Evolutionary conservation across 2,113 vertebrate genomes (phyloP).

Genomic region (Myotis brandtii): DNA sequence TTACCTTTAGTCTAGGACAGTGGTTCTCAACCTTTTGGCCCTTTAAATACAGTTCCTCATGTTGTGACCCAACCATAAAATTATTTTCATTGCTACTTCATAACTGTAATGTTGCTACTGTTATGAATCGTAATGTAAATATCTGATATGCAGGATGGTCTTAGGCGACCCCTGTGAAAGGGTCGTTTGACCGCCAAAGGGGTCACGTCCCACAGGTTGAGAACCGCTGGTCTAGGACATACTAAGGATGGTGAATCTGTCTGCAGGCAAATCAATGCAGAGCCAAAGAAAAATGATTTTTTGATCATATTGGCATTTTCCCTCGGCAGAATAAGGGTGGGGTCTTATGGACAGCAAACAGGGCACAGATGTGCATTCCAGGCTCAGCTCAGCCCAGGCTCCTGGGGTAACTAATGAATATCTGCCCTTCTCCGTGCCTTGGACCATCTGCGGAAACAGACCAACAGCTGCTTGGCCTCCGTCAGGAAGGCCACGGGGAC

Average conservation of each 20-base stretch:
- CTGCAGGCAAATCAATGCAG: not conserved
- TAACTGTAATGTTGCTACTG: no score
- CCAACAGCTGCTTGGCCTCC: not conserved
- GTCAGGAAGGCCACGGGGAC: not conserved
- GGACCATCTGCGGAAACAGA: constrained; percentile 52
- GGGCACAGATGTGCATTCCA: not conserved
- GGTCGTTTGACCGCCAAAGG: no score
- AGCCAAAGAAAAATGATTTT: constrained; percentile 18
- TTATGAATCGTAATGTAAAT: no score
- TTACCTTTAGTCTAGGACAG: not conserved
- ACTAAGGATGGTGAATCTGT: not conserved
- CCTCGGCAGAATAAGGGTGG: not conserved
- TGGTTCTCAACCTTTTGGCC: no score
- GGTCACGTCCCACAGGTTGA: no score
- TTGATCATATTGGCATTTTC: not conserved
- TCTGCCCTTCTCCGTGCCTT: not conserved
- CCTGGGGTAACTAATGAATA: not conserved
- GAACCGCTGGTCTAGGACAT: not conserved
- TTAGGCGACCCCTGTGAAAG: no score
- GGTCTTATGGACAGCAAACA: not conserved
- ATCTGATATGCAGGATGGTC: no score
- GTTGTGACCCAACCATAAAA: no score
- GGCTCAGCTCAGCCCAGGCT: constrained; percentile 2
- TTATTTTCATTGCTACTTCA: no score
- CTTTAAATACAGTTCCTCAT: no score